Conservation (phyloP, 2,888 invertebrate species). For the Aspidiotus destructor region DNA sequence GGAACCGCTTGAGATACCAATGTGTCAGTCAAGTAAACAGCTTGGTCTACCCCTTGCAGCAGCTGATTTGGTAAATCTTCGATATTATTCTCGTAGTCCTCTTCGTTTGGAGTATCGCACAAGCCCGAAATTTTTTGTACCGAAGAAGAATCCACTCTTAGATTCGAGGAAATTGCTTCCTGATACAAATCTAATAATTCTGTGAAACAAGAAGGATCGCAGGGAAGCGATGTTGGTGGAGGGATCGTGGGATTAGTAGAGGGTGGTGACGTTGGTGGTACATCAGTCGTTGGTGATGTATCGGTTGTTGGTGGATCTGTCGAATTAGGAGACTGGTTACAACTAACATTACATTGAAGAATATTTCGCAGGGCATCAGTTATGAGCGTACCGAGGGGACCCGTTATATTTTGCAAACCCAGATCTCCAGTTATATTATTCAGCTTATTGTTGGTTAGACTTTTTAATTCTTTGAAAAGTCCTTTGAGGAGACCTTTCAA, state of each 20-base stretch:
- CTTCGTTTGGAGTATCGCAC: background rate
- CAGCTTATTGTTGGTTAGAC: background rate
- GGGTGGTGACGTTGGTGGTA: background rate
- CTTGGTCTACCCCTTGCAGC: background rate
- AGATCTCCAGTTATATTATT: background rate
- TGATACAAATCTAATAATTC: slow-evolving; percentile 10
- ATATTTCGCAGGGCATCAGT: slow-evolving; percentile 5
- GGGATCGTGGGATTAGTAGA: background rate
- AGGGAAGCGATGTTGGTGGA: background rate
- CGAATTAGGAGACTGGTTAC: background rate
- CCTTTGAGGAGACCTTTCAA: background rate
- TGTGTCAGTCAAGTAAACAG: slow-evolving; percentile 3
- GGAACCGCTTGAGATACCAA: background rate
- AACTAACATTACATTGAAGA: background rate
- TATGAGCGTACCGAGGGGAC: slow-evolving; percentile 15
- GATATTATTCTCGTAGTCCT: background rate
- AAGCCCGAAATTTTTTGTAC: background rate
- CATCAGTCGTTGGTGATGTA: background rate
- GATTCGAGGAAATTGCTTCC: background rate
- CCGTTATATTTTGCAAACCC: background rate
- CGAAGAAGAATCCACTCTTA: background rate
- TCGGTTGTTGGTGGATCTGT: background rate
- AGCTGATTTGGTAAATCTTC: slow-evolving; percentile 14
- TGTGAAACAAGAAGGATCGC: slow-evolving; percentile 1
- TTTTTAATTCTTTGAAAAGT: background rate